Conservation (phyloP, 1,140 invertebrate species). For the Trichonephila clavipes region DNA sequence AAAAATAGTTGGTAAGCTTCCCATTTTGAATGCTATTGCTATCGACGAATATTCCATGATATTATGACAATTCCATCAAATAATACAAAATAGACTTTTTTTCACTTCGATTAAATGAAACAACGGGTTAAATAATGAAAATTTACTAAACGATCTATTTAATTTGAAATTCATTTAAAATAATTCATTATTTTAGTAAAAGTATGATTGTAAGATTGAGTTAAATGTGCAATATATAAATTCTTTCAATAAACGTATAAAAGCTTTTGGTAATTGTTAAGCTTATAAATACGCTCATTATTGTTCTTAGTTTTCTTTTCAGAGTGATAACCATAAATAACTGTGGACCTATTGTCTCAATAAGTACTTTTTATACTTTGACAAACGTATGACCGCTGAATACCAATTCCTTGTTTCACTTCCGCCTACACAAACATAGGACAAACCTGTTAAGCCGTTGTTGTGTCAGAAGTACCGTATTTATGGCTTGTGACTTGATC, state of each 20-base stretch:
- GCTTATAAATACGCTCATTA: background rate
- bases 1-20: too few relatives aligned
- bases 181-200: too few relatives aligned
- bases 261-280: background rate
- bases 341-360: background rate
- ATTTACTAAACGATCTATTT: too few relatives aligned
- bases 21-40: too few relatives aligned
- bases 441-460: background rate
- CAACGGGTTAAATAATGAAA: too few relatives aligned
- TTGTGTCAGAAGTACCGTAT: background rate
- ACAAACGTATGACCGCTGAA: background rate
- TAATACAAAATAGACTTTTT: too few relatives aligned
- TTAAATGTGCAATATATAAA: background rate
- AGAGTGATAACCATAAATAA: background rate
- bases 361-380: background rate
- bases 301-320: background rate
- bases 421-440: constrained; percentile 1
- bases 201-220: too few relatives aligned
- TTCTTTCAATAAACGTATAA: background rate
- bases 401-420: background rate
- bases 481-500: background rate
- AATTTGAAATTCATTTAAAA: too few relatives aligned
- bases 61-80: too few relatives aligned
- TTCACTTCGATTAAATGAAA: too few relatives aligned
- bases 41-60: too few relatives aligned